phyloP scores from a whole-genome alignment of 2,888 invertebrate species.

The Heterodera filipjevi region DNA sequence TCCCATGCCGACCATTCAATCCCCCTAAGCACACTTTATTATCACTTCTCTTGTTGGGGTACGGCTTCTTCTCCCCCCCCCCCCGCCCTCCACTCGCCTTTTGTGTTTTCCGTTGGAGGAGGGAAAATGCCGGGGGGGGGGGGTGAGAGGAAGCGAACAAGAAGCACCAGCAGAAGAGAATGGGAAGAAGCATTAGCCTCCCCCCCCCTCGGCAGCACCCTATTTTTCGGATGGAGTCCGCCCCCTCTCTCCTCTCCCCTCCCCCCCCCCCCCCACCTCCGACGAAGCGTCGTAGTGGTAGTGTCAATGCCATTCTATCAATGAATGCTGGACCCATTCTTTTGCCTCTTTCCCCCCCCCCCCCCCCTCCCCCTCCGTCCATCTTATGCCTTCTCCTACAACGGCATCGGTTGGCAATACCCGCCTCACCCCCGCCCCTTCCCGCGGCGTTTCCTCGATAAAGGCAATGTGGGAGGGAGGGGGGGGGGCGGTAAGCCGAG shows the following conservation, averaged over 20 bases:
- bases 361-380: neutral
- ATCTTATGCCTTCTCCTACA: neutral
- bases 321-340: neutral
- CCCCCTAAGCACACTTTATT: neutral
- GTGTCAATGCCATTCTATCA: constrained; percentile 2
- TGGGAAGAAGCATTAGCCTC: neutral
- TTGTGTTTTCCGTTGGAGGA: neutral
- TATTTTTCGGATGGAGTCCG: neutral
- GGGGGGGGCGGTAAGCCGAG: neutral
- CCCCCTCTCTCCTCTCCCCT: no score
- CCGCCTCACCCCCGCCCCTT: constrained; percentile 1
- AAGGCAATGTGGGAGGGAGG: neutral
- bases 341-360: neutral
- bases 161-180: neutral
- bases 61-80: neutral
- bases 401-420: constrained; percentile 1
- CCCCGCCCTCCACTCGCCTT: neutral
- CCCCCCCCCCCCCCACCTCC: neutral
- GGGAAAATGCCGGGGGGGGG: neutral
- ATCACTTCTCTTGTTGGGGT: constrained; percentile 5
- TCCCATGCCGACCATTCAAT: neutral
- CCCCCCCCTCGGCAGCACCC: neutral
- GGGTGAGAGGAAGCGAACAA: neutral
- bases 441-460: neutral
- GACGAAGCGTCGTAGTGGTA: neutral